Conservation (phyloP, 2,888 invertebrate species). For the Phalangium opilio region DNA sequence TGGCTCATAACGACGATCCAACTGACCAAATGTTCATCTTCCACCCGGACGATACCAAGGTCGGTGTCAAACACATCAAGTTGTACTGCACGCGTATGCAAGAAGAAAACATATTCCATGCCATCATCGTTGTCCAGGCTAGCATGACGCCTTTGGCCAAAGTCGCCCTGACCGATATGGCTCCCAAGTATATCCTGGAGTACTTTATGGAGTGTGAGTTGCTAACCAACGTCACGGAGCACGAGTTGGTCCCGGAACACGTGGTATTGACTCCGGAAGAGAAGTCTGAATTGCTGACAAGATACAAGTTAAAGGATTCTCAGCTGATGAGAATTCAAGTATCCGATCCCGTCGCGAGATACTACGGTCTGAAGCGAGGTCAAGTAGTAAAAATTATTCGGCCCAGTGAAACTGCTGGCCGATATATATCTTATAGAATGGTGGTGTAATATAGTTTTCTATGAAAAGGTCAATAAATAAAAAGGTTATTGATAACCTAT, state of each 20-base stretch:
- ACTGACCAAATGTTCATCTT: constrained; percentile 99
- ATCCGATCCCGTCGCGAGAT: constrained; percentile 38
- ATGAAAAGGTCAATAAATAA: too few species aligned
- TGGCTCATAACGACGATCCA: constrained; percentile 98
- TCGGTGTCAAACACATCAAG: constrained; percentile 97
- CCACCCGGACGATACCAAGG: constrained; percentile 97
- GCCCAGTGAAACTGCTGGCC: constrained; percentile 37
- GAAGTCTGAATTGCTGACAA: constrained; percentile 80
- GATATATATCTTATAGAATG: constrained; percentile 36
- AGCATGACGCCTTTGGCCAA: constrained; percentile 99
- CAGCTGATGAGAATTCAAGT: constrained; percentile 39
- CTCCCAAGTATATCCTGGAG: constrained; percentile 38
- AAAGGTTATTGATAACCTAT: too few species aligned
- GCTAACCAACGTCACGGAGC: constrained; percentile 37
- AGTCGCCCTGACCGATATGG: constrained; percentile 38
- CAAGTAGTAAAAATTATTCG: constrained; percentile 38
- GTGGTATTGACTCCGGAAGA: constrained; percentile 96
- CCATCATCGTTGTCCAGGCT: constrained; percentile 92
- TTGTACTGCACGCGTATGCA: constrained; percentile 99
- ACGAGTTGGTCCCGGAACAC: constrained; percentile 82
- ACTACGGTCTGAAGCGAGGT: constrained; percentile 38
- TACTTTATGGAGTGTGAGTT: constrained; percentile 38
- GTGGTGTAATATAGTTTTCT: constrained; percentile 22
- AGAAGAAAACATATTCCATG: constrained; percentile 94
- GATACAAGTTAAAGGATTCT: constrained; percentile 50